Evolutionary conservation across 2,888 invertebrate genomes (phyloP).

Genomic region (Chloromyia formosa): DNA sequence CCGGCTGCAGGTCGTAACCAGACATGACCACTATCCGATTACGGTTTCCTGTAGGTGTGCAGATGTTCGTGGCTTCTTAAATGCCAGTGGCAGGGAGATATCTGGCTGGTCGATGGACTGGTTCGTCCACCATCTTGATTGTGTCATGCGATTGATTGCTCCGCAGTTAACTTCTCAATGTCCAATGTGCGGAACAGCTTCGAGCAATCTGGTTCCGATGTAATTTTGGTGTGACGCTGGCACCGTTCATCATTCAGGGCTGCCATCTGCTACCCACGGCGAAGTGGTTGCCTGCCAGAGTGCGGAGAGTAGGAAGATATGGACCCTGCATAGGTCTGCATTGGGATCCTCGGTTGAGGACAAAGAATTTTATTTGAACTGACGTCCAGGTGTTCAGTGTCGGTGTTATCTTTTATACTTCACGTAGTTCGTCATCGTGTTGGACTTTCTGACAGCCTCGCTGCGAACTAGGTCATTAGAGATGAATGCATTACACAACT

Average conservation of each 20-base stretch:
- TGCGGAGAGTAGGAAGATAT: constrained; percentile 15
- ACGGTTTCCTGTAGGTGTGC: constrained; percentile 28
- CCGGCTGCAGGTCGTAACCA: not conserved
- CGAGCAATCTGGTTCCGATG: constrained; percentile 11
- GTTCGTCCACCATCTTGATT: constrained; percentile 51
- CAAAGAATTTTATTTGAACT: not conserved
- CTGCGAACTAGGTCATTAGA: constrained; percentile 32
- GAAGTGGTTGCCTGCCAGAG: not conserved
- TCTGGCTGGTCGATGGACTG: constrained; percentile 24
- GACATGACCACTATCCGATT: constrained; percentile 45
- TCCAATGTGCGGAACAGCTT: constrained; percentile 18
- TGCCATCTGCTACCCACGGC: constrained; percentile 8
- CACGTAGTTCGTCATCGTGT: not conserved
- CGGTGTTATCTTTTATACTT: not conserved
- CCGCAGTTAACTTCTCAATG: constrained; percentile 30
- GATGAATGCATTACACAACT: constrained; percentile 31
- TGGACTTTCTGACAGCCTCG: not conserved
- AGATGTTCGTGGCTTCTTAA: not conserved
- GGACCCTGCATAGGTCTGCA: not conserved
- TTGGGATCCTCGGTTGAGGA: constrained; percentile 25
- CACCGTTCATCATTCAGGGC: not conserved
- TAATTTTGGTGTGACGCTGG: not conserved
- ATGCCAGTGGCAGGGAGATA: not conserved
- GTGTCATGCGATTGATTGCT: constrained; percentile 50
- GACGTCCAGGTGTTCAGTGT: constrained; percentile 14